These are phyloP conservation scores for Syndactyla subalaris DNA, from an alignment of 2,797 vertebrate genomes.

Conservation along the genomic window DNA sequence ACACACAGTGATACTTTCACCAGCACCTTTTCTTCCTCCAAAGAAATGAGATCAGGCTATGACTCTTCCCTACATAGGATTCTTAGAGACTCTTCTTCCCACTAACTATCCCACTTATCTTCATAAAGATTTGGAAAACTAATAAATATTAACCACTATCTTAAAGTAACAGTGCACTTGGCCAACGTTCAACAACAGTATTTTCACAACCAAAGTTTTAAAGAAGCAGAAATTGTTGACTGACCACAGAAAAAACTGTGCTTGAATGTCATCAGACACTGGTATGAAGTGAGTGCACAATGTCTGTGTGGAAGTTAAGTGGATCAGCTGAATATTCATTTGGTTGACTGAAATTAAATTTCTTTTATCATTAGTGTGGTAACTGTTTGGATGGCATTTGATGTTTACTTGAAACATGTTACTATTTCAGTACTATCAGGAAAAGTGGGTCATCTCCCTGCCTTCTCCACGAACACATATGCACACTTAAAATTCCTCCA, in stretches of 20 bases:
- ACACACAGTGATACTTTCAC: not conserved
- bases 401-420: not conserved
- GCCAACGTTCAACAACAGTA: not conserved
- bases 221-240: not conserved
- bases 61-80: not conserved
- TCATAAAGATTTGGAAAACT: not conserved
- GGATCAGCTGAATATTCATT: conserved; percentile 19
- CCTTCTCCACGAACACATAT: not conserved
- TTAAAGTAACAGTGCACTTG: not conserved
- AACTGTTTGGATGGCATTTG: conserved; percentile 29
- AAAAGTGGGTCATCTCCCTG: conserved; percentile 13
- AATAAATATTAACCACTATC: not conserved
- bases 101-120: not conserved
- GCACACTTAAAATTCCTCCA: not conserved
- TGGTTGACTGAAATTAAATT: conserved; percentile 6
- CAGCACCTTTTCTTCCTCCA: not conserved
- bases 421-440: not conserved
- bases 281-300: not conserved
- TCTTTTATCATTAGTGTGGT: conserved; percentile 27
- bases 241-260: not conserved
- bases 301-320: not conserved
- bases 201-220: not conserved
- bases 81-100: not conserved
- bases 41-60: not conserved
- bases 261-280: not conserved